Conservation (phyloP, 1,140 invertebrate species). For the Agrilus planipennis region DNA sequence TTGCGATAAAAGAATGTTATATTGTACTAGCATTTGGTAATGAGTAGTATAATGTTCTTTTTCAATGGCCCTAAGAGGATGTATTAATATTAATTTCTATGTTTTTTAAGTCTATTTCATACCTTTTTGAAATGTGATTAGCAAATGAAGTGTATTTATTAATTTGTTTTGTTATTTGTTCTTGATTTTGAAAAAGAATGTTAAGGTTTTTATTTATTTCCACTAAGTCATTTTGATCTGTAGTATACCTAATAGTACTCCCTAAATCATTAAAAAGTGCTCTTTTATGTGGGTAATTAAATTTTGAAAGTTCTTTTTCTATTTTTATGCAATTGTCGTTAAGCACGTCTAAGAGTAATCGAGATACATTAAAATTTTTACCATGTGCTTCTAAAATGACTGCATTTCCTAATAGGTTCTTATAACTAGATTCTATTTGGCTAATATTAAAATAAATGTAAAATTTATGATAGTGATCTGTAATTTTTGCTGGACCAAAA, state of each 20-base stretch:
- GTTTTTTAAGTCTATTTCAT: slow-evolving; percentile 1
- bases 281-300: slow-evolving; percentile 2
- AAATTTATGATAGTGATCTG: slow-evolving; percentile 13
- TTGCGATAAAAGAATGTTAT: background rate
- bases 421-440: slow-evolving; percentile 7
- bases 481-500: slow-evolving; percentile 6
- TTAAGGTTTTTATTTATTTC: slow-evolving; percentile 9
- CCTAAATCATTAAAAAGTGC: slow-evolving; percentile 5
- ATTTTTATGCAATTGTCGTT: background rate
- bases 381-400: slow-evolving; percentile 3
- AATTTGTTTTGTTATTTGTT: slow-evolving; percentile 5
- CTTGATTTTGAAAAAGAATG: slow-evolving; percentile 6
- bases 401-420: slow-evolving; percentile 1
- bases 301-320: slow-evolving; percentile 2
- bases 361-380: background rate
- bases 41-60: background rate
- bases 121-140: slow-evolving; percentile 9
- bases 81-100: slow-evolving; percentile 8
- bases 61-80: background rate
- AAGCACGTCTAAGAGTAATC: background rate
- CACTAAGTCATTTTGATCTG: slow-evolving; percentile 8
- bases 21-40: background rate
- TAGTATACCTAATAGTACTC: slow-evolving; percentile 4
- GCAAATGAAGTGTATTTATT: slow-evolving; percentile 8
- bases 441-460: slow-evolving; percentile 13